Conservation (phyloP, 1,140 invertebrate genomes). For the Asobara japonica region DNA sequence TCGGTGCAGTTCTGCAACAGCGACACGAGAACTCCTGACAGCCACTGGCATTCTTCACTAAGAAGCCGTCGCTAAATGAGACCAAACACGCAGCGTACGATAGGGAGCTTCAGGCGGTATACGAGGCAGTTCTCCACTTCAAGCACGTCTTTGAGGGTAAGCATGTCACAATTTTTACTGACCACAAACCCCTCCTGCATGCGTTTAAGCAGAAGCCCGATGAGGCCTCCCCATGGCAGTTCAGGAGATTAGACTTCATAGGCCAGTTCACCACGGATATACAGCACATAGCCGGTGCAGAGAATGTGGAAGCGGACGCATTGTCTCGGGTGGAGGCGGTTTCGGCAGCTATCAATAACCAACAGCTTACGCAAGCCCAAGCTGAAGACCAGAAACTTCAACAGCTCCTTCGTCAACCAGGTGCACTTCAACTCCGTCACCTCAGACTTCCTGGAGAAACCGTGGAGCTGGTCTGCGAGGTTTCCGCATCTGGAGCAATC, state of each 20-base stretch:
- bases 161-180: too few species aligned
- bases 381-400: conserved; percentile 36
- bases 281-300: conserved; percentile 38
- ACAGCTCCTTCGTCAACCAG: background rate
- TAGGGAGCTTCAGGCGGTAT: conserved; percentile 56
- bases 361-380: conserved; percentile 21
- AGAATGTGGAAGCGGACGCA: conserved; percentile 42
- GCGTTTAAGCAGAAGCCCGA: conserved; percentile 48
- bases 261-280: conserved; percentile 22
- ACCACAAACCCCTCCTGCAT: conserved; percentile 50
- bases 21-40: background rate
- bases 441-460: too few species aligned
- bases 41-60: conserved; percentile 30
- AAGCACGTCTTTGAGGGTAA: conserved; percentile 46
- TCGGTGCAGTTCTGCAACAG: conserved; percentile 24
- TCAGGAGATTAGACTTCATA: background rate
- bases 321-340: conserved; percentile 1
- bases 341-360: too few species aligned
- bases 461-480: conserved; percentile 26
- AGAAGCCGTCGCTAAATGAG: conserved; percentile 25
- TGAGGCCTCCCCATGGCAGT: conserved; percentile 48
- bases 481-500: conserved; percentile 13
- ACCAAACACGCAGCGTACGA: conserved; percentile 51
- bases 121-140: conserved; percentile 49
- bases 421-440: too few species aligned